Evolutionary conservation across 2,113 vertebrate species (phyloP).

Genomic region (Tupaia chinensis): DNA sequence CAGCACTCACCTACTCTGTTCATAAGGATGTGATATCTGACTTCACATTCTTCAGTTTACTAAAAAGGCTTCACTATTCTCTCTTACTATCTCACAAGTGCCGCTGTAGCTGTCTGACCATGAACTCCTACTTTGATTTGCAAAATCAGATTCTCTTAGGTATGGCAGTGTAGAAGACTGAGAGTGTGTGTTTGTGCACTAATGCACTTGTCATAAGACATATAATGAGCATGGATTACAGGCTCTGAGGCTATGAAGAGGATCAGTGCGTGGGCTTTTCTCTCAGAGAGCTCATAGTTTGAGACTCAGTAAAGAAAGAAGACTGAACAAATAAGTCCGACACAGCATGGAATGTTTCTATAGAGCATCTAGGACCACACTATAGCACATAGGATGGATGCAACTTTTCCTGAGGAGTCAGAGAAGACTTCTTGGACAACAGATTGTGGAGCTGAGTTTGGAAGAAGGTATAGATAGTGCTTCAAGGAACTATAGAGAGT

Average conservation of each 20-base stretch:
- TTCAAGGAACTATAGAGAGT: neutral
- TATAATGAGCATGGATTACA: neutral
- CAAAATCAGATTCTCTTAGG: conserved; percentile 19
- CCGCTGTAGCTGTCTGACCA: neutral
- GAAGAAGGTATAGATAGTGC: neutral
- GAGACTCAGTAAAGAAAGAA: neutral
- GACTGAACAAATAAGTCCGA: neutral
- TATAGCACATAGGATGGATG: neutral
- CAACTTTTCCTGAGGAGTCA: neutral
- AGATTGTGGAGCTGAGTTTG: neutral
- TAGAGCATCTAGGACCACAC: neutral
- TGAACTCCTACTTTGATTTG: neutral
- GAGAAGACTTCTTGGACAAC: neutral
- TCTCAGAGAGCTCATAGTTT: neutral
- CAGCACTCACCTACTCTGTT: neutral
- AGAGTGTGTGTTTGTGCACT: neutral
- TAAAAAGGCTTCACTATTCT: neutral
- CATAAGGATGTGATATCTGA: neutral
- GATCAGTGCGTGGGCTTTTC: neutral
- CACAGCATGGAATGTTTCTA: neutral
- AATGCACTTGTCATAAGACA: neutral
- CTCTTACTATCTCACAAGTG: neutral
- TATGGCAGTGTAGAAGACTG: neutral
- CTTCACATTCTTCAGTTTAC: neutral
- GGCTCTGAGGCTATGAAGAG: neutral